Conservation (phyloP, 2,113 vertebrate species). For the Stomatorhinus ivindoensis region DNA sequence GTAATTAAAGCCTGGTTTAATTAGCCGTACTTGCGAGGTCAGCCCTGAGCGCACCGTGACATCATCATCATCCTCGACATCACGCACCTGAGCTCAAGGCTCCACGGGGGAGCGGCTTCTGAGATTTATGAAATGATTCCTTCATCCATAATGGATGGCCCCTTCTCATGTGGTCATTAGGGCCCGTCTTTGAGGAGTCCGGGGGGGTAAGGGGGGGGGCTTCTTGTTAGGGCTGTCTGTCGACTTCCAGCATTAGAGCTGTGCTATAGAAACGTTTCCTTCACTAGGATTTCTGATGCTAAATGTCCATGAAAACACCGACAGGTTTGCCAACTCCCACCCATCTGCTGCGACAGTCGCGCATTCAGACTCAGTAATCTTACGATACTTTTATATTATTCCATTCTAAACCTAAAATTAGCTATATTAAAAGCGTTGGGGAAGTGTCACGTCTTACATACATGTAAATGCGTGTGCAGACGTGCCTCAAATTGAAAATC, state of each 20-base stretch:
- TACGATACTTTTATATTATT: not conserved
- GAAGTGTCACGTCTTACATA: not conserved
- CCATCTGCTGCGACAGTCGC: too few relatives aligned
- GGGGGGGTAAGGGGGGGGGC: not conserved
- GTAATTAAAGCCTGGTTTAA: not conserved
- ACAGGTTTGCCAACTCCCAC: too few relatives aligned
- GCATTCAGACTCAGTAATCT: not conserved
- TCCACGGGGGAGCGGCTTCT: not conserved
- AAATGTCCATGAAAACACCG: not conserved
- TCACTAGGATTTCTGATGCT: not conserved
- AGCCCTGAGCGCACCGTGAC: not conserved
- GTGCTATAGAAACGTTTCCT: not conserved
- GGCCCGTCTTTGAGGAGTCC: not conserved
- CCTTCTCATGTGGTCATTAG: not conserved
- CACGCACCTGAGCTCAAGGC: not conserved
- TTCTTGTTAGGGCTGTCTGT: not conserved
- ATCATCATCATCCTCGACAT: slow-evolving; percentile 6
- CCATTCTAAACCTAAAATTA: not conserved
- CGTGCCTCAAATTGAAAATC: not conserved
- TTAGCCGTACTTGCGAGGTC: not conserved
- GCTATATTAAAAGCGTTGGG: not conserved
- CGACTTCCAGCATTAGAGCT: not conserved
- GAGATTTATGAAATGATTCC: slow-evolving; percentile 1
- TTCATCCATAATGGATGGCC: slow-evolving; percentile 4
- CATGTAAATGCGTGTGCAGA: not conserved